Evolutionary conservation across 2,797 vertebrate genomes (phyloP), one percentile per base, ranked within the genome.

Genomic region (Chiropotes sagulatus): DNA sequence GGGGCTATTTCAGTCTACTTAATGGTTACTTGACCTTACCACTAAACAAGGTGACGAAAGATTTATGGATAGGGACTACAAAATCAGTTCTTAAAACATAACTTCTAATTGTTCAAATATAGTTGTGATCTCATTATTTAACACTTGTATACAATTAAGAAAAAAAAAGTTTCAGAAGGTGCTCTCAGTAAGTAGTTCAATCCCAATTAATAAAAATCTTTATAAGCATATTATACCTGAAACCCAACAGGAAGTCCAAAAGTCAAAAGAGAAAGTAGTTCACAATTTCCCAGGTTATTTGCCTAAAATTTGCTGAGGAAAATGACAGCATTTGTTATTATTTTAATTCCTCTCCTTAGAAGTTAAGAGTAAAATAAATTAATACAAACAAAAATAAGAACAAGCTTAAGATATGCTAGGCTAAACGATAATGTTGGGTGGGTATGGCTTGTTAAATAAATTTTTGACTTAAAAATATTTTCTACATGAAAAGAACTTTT

Each of bases 371-470:
- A 93, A 94, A 94, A 86, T 92, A 61, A 72, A 20, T 85, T 44
- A 94, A 83, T 39, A 50, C 57, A 88, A 94, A 97, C 7, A 70
- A 67, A 90, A 92, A 82, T 11, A 92, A 41, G 88, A 85, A 93
- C 4, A 67, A 67, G 15, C 33, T 79, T 50, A 79, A 79, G 46
- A 48, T 22, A 50, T 33, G 19, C 5, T n/a, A 79, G 33, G 46
- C 33, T 79, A n/a, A 50, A 46, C 5, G 7, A 50, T 22, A 20
- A n/a, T 50, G 46, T 50, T 6, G 22, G 19, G 76, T 50, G 7
- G 30, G 46, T 79, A 50, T n/a, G 33, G 11, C 12, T 11, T n/a
- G 50, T 52, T 48, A 50, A 79, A 24, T n/a, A 48, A 30, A 79
- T 79, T 79, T 79, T 78, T 48, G 48, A 78, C 46, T 78, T 50